Evolutionary conservation across 2,797 vertebrate species (phyloP).

Genomic region (Lutjanus argentimaculatus): DNA sequence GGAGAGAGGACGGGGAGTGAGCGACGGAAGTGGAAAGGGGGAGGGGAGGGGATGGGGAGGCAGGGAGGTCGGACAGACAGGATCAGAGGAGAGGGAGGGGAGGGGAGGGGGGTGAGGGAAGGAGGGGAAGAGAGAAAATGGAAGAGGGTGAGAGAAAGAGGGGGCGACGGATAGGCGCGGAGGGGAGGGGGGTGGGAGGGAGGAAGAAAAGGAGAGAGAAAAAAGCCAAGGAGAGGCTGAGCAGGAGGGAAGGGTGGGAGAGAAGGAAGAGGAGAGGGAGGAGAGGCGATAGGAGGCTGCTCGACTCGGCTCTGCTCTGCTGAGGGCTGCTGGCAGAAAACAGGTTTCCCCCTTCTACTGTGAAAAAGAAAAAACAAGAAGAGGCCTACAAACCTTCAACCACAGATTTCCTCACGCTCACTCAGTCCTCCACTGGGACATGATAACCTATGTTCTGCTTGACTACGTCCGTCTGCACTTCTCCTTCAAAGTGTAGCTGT

Average conservation of each 20-base stretch:
- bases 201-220: slow-evolving; percentile 38
- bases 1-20: slow-evolving; percentile 45
- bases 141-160: slow-evolving; percentile 61
- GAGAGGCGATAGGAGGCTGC: slow-evolving; percentile 59
- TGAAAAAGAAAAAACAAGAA: slow-evolving; percentile 21
- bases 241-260: slow-evolving; percentile 64
- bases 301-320: slow-evolving; percentile 31
- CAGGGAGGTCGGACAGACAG: slow-evolving; percentile 55
- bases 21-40: slow-evolving; percentile 54
- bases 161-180: slow-evolving; percentile 36
- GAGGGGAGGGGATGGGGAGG: slow-evolving; percentile 41
- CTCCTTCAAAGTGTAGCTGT: background rate
- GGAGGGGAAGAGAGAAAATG: slow-evolving; percentile 24
- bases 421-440: slow-evolving; percentile 30
- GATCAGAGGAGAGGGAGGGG: slow-evolving; percentile 39
- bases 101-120: background rate
- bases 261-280: slow-evolving; percentile 56
- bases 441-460: slow-evolving; percentile 6
- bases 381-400: slow-evolving; percentile 52
- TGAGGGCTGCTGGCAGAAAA: slow-evolving; percentile 68
- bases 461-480: background rate
- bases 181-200: slow-evolving; percentile 18
- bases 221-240: slow-evolving; percentile 56
- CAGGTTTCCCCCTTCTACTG: slow-evolving; percentile 52
- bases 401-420: slow-evolving; percentile 27